A percentile compares a stretch with the other conserved stretches of the same genome.
These are phyloP conservation scores for Andrena marginata DNA, from an alignment of 2,888 invertebrate species.

Conservation along the genomic window DNA sequence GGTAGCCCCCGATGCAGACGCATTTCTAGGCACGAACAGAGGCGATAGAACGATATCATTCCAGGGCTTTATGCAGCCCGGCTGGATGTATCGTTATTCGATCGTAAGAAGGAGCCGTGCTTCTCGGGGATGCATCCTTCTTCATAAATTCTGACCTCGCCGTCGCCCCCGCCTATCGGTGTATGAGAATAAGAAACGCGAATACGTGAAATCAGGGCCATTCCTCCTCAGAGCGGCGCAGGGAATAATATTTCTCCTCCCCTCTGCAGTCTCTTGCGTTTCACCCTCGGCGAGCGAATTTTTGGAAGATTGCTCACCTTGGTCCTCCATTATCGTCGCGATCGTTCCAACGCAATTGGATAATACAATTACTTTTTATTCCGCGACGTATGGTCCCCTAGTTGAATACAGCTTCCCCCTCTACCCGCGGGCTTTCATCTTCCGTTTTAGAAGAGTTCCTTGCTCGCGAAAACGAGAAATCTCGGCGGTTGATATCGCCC, in stretches of 20 bases:
- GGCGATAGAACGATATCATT: slow-evolving; percentile 33
- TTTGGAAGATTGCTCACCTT: slow-evolving; percentile 13
- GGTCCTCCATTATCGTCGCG: slow-evolving; percentile 11
- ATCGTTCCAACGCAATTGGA: slow-evolving; percentile 23
- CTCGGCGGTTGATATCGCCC: slow-evolving; percentile 5
- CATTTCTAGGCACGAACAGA: not conserved
- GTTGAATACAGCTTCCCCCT: slow-evolving; percentile 3
- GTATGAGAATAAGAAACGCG: slow-evolving; percentile 33
- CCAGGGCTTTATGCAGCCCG: slow-evolving; percentile 9
- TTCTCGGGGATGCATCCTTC: slow-evolving; percentile 26
- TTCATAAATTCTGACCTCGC: slow-evolving; percentile 39
- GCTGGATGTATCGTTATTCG: slow-evolving; percentile 7
- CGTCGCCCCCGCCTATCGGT: slow-evolving; percentile 11
- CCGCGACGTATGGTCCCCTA: slow-evolving; percentile 8
- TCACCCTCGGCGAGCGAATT: not conserved
- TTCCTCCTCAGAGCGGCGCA: not conserved
- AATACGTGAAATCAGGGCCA: slow-evolving; percentile 36
- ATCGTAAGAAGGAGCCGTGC: slow-evolving; percentile 22
- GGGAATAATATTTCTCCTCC: slow-evolving; percentile 20
- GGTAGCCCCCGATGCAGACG: not conserved
- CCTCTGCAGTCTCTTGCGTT: not conserved
- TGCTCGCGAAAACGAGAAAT: slow-evolving; percentile 1
- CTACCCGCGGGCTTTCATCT: not conserved
- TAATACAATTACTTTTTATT: slow-evolving; percentile 41
- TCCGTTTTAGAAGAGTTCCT: not conserved